Base-by-base conservation (phyloP, 2,888 invertebrate species). In the Gnatocerus cornutus region DNA sequence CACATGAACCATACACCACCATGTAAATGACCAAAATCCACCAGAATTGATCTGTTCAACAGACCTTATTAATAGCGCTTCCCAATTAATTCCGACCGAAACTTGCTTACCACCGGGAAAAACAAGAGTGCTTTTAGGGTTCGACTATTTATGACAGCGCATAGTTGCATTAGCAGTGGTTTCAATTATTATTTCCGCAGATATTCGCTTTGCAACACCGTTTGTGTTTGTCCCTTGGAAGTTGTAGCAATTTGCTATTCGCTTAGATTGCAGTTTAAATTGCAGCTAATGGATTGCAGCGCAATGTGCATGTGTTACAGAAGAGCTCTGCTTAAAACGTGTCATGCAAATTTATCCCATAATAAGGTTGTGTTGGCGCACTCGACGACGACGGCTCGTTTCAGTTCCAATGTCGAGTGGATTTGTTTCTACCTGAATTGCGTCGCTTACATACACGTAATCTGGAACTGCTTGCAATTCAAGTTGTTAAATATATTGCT, bases 241-340 rank as follows among this genome's bases (percentile, higher is more conserved):
- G 71, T 75, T 75, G 75, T 66, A 73, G 70, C 72, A 75, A 76
- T 75, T 76, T 75, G 75, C 74, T 69, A 71, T 68, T 71, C 72
- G 76, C 76, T 76, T 77, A 76, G 74, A 77, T 77, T 76, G 76
- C 76, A 76, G 74, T 77, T 77, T 77, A 75, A 72, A 77, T 74
- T 75, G 74, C 73, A 73, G 59, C 74, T 77, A 77, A 77, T 77
- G 76, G 77, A 77, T 76, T 77, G 73, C 74, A 71, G 74, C 70
- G 37, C 59, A 66, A 48, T 52, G 50, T 65, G 59, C 69, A 67
- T 67, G 61, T 68, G 68, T 53, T 68, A 16, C 68, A 30, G 45
- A 67, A 50, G 46, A 52, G 61, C 50, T 48, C 33, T 27, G 61
- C 61, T 64, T 68, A 68, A 55, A 56, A 67, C 58, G 59, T 68